Conservation (phyloP, 2,888 invertebrate species). For the Penaeus monodon region DNA sequence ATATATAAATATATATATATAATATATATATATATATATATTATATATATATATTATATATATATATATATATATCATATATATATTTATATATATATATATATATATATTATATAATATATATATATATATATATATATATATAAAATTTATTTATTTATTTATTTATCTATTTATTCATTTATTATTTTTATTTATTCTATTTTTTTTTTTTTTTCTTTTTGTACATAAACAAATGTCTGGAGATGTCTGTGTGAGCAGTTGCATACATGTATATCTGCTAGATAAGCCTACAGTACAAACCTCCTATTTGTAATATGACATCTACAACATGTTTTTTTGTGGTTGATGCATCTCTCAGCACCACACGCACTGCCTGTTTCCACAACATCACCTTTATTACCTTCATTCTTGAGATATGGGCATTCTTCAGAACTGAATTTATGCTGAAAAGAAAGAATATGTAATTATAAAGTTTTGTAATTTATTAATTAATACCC, state of each 20-base stretch:
- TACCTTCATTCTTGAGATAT: slow-evolving; percentile 13
- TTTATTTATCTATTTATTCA: no score
- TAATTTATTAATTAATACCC: neutral
- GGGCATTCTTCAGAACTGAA: slow-evolving; percentile 5
- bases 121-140: no score
- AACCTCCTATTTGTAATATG: slow-evolving; percentile 45
- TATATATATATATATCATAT: no score
- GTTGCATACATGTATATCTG: neutral
- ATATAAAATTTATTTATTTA: no score
- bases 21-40: no score
- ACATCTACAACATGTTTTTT: slow-evolving; percentile 12
- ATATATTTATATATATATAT: no score
- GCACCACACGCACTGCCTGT: slow-evolving; percentile 23
- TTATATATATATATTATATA: no score
- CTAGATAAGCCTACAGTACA: neutral
- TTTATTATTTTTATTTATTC: no score
- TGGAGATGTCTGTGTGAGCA: neutral
- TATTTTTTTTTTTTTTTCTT: no score
- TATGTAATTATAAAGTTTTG: neutral
- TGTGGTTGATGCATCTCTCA: neutral
- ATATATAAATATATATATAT: no score
- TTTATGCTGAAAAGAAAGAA: slow-evolving; percentile 3
- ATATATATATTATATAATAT: no score
- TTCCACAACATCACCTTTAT: slow-evolving; percentile 27
- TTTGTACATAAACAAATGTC: neutral